Conservation (phyloP, 2,888 invertebrate genomes). For the Erannis defoliaria region DNA sequence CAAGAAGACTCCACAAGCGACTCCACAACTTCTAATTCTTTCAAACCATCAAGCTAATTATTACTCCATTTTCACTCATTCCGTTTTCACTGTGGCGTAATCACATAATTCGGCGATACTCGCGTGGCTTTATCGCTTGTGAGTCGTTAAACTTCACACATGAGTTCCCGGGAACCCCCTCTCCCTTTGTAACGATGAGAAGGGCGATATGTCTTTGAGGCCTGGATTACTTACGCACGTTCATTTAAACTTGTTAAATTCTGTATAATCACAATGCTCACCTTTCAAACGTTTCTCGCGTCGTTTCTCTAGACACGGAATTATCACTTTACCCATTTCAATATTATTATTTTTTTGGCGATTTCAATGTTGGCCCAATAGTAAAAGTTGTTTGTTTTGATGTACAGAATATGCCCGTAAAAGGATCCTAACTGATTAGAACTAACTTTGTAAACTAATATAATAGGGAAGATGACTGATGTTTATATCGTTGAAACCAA, state of each 20-base stretch:
- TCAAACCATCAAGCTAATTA: conserved; percentile 36
- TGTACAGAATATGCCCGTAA: too few species aligned
- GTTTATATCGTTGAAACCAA: too few species aligned
- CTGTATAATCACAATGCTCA: conserved; percentile 11
- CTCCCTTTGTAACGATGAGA: conserved; percentile 29
- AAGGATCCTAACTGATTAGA: too few species aligned
- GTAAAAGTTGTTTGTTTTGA: too few species aligned
- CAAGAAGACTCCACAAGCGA: background rate
- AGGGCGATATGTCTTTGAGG: conserved; percentile 30
- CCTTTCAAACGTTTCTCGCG: background rate
- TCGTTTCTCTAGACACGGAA: background rate
- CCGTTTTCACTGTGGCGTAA: conserved; percentile 39
- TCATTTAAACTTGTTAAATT: conserved; percentile 18
- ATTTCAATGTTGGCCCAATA: too few species aligned
- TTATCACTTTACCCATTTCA: background rate
- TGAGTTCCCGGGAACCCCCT: conserved; percentile 37
- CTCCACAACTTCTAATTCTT: conserved; percentile 19
- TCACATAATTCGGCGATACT: conserved; percentile 45
- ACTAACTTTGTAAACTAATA: too few species aligned
- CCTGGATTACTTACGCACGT: conserved; percentile 29
- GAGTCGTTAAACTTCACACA: conserved; percentile 51
- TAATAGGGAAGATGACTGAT: too few species aligned
- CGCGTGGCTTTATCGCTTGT: conserved; percentile 44
- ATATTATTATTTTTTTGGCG: background rate
- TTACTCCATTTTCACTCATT: conserved; percentile 40